Conservation (phyloP, 2,888 invertebrate genomes). For the Cecidostiba fungosa region DNA sequence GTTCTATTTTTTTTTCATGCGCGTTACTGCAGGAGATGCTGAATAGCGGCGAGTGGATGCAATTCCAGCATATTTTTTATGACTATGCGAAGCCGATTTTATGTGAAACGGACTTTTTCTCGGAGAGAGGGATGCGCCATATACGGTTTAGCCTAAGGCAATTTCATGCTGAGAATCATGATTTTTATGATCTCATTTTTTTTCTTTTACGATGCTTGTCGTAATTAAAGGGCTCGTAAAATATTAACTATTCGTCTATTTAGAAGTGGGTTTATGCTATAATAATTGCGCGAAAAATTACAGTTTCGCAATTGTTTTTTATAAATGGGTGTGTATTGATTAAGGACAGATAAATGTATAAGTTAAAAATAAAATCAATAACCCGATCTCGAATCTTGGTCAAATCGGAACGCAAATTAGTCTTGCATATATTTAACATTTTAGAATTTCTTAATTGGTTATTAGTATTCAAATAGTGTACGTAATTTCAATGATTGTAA, state of each 20-base stretch:
- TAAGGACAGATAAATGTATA: no score
- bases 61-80: constrained; percentile 26
- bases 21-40: background rate
- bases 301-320: no score
- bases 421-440: no score
- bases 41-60: background rate
- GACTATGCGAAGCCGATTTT: constrained; percentile 18
- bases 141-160: background rate
- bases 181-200: constrained; percentile 14
- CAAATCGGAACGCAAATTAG: no score
- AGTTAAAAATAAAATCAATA: no score
- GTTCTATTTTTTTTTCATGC: background rate
- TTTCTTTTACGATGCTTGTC: background rate
- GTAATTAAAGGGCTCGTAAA: background rate
- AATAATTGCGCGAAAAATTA: background rate
- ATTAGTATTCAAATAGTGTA: no score
- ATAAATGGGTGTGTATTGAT: no score
- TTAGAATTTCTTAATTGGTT: no score
- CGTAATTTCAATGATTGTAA: no score
- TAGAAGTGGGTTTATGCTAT: background rate
- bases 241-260: background rate
- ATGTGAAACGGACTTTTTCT: constrained; percentile 22
- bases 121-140: background rate
- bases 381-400: no score
- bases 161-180: background rate